These are phyloP conservation scores for Halotydeus destructor DNA, from an alignment of 1,140 invertebrate genomes.

Conservation along the genomic window DNA sequence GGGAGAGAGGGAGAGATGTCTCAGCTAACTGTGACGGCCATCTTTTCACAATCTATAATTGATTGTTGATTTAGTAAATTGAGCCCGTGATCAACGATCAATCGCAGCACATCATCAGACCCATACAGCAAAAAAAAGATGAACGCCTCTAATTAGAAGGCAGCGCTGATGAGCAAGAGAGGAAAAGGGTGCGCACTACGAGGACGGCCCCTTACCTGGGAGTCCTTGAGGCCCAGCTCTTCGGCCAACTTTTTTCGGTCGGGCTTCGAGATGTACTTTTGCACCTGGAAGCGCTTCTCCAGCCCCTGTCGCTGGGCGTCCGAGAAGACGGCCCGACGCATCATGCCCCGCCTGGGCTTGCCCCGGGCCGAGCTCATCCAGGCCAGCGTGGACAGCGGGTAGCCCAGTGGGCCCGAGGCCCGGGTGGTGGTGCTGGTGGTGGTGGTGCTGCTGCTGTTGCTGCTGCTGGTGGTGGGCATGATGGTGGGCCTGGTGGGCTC, in stretches of 20 bases:
- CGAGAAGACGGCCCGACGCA: constrained; percentile 77
- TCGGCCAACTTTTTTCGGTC: constrained; percentile 87
- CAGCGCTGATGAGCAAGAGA: too few species aligned
- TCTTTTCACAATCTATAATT: too few species aligned
- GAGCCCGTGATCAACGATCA: too few species aligned
- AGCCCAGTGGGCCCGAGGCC: constrained; percentile 5
- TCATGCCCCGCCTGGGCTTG: constrained; percentile 62
- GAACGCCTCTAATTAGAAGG: too few species aligned
- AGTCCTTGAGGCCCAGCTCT: constrained; percentile 78
- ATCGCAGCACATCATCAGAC: too few species aligned
- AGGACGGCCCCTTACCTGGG: constrained; percentile 41
- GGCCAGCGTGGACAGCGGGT: constrained; percentile 36
- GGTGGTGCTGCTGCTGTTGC: too few species aligned
- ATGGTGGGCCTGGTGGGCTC: too few species aligned
- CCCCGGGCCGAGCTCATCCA: constrained; percentile 48
- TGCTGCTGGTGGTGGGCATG: too few species aligned
- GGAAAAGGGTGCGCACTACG: too few species aligned
- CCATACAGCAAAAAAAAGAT: too few species aligned
- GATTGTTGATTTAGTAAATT: too few species aligned
- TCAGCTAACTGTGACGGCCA: background rate
- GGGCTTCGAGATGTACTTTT: constrained; percentile 94
- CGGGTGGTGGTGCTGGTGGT: background rate
- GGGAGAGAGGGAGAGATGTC: background rate
- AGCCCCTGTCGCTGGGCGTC: constrained; percentile 79
- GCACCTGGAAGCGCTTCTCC: constrained; percentile 83